These are phyloP conservation scores for Anhinga anhinga DNA, from an alignment of 2,113 vertebrate genomes.

Conservation along the genomic window DNA sequence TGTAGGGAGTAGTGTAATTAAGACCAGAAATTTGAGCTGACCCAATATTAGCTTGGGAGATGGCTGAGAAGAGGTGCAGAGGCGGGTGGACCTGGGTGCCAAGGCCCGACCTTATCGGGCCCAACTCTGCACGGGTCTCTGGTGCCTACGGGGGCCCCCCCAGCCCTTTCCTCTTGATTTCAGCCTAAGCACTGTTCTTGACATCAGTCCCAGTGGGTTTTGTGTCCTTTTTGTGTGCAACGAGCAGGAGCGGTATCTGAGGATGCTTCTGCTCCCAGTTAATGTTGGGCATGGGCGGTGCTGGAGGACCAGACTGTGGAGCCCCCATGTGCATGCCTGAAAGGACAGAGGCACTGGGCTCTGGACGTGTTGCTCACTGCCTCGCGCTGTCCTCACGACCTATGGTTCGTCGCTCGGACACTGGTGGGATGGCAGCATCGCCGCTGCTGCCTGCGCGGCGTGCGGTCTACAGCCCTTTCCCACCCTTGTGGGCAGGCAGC, in stretches of 20 bases:
- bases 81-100: not conserved
- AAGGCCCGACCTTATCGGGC: not conserved
- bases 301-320: not conserved
- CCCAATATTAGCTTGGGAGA: not conserved
- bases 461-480: not conserved
- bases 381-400: not conserved
- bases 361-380: not conserved
- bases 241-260: not conserved
- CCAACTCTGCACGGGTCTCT: not conserved
- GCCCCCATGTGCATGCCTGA: fast-evolving
- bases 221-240: not conserved
- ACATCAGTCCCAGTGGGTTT: not conserved
- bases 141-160: not conserved
- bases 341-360: not conserved
- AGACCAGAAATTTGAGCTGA: not conserved
- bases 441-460: not conserved
- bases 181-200: not conserved
- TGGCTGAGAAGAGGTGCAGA: not conserved
- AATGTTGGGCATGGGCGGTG: not conserved
- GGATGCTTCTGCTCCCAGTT: not conserved
- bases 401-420: not conserved
- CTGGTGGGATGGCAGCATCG: not conserved
- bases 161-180: not conserved
- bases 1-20: not conserved
- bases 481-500: fast-evolving